phyloP scores from a whole-genome alignment of 2,113 vertebrate genomes.

The Eurystomus gularis region DNA sequence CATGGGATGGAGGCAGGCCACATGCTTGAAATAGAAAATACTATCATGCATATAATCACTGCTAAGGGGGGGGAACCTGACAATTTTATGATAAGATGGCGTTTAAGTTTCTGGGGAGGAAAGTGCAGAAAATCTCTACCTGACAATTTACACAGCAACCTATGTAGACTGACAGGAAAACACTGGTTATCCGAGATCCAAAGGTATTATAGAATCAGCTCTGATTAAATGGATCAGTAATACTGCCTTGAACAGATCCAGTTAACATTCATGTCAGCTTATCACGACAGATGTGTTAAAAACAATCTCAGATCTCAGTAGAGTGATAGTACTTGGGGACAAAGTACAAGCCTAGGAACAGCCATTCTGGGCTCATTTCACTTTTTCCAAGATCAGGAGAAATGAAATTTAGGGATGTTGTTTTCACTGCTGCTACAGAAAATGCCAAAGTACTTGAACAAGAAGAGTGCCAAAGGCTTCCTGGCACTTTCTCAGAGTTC shows the following conservation, averaged over 20 bases:
- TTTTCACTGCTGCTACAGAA: background rate
- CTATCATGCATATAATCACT: too few species aligned
- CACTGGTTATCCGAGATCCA: background rate
- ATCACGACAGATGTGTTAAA: background rate
- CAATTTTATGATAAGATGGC: background rate
- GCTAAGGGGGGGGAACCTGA: background rate
- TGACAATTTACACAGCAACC: background rate
- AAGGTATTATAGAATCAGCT: background rate
- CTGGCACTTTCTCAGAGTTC: background rate
- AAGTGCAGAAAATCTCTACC: background rate
- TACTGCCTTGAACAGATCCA: background rate
- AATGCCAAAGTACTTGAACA: background rate
- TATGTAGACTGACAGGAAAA: background rate
- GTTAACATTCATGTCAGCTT: background rate
- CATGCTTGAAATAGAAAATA: background rate
- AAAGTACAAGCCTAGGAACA: background rate
- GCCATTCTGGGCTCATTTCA: background rate
- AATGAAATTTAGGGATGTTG: background rate
- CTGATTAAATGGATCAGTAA: background rate
- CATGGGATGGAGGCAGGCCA: accelerated
- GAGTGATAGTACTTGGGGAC: background rate
- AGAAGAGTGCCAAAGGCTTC: background rate
- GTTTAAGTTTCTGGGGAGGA: background rate
- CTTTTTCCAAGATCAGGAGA: background rate
- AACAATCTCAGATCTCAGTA: background rate